These are phyloP conservation scores for Platycheirus rosarum DNA, from an alignment of 2,888 invertebrate species.

Conservation along the genomic window DNA sequence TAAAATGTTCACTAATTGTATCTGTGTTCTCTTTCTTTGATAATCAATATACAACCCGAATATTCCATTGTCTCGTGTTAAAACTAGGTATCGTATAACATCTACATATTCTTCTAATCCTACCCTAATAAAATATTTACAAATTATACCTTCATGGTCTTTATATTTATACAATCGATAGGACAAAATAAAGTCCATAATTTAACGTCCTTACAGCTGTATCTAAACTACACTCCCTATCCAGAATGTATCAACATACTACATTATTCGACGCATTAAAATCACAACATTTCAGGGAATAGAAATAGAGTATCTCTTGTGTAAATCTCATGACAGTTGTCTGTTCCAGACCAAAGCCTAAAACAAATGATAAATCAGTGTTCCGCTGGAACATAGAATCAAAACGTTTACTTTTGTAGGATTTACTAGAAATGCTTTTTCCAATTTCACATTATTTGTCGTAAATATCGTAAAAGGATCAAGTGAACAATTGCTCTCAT, in stretches of 20 bases:
- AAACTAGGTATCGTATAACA: no score
- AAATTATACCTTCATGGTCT: no score
- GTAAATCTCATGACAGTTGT: conserved; percentile 63
- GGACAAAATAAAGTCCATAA: no score
- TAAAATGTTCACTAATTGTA: no score
- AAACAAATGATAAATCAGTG: conserved; percentile 58
- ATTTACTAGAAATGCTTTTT: conserved; percentile 15
- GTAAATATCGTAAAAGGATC: conserved; percentile 51
- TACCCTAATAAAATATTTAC: no score
- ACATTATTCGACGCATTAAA: conserved; percentile 55
- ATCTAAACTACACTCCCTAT: conserved; percentile 2
- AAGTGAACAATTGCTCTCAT: conserved; percentile 26
- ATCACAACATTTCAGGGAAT: conserved; percentile 47
- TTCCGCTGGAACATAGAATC: conserved; percentile 42
- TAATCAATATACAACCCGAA: no score
- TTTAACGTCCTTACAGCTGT: background rate
- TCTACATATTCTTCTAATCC: no score
- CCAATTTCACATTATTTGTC: conserved; percentile 9
- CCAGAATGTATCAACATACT: no score
- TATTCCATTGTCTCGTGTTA: no score
- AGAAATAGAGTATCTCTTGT: background rate
- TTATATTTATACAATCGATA: no score
- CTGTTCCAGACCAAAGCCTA: conserved; percentile 29
- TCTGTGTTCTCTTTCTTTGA: no score
- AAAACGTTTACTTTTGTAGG: conserved; percentile 23